Base-by-base conservation (phyloP, 2,113 vertebrate species). In the Hepsetus odoe region DNA sequence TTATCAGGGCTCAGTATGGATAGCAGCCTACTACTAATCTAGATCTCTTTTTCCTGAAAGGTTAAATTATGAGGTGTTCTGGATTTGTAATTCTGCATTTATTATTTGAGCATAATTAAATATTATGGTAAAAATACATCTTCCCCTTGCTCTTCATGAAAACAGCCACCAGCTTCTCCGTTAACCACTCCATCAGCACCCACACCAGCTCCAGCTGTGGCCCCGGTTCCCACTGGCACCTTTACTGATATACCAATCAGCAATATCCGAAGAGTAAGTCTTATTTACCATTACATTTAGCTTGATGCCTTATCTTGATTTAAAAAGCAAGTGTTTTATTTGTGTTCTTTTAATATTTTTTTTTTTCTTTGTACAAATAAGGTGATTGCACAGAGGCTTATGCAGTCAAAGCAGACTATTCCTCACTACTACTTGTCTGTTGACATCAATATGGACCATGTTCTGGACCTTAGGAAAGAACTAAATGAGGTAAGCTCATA, bases 361-460 rank as follows among this genome's bases (percentile, higher is more conserved):
- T 59, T 32, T 55, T 71, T 22, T 35, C 14, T 35, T 28, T 20
- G 2, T 56, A 0, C 55, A 58, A 6, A 12, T 69, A 87, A 98
- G 97, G 96, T 99, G 72, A 99, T 99, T 44, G 98, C 97, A 76
- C 97, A 99, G 92, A 94, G 97, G 79, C 81, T 99, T 90, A 94
- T 98, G 93, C 97, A 95, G 75, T 99, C 98, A 56, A 99, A 99
- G 67, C 98, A 99, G 88, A 99, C 96, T 0, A 97, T 99, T 93
- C 98, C 98, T 86, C 98, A 99, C 90, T 99, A 99, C 84, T 99
- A 99, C 84, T 94, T 99, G 80, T 99, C 97, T 83, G 80, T 99
- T 18, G 97, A 99, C 83, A 85, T 99, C 42, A 95, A 96, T 91
- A 97, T 99, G 97, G 97, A 95, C 87, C 92, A 95, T 85, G 92